Evolutionary conservation across 2,888 invertebrate species (phyloP), one percentile per base, ranked within the genome.

Genomic region (Erpobdella octoculata): DNA sequence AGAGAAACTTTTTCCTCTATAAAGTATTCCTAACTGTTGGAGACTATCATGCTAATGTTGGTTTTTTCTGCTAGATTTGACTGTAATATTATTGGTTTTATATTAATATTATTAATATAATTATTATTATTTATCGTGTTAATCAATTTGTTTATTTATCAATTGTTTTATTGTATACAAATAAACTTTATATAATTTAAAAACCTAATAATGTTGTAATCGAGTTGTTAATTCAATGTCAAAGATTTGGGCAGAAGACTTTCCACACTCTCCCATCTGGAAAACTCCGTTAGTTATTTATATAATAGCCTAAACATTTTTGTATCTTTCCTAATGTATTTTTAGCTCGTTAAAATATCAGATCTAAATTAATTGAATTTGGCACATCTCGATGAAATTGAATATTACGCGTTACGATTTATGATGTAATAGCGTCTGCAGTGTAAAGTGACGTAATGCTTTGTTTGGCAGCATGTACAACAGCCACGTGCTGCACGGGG

Each of bases 401-500:
- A 46, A 3, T 5, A 46, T 46, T 46, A 21, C 21, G 46, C 18
- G 18, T 5, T 2, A 1, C 46, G 18, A 46, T n/a, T 46, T 46
- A 5, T 46, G 5, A 46, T n/a, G 3, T 3, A 1, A 18, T 46
- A 18, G 21, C 25, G 25, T 6, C 48, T 6, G 4, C 48, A 48
- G 3, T 12, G 25, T 3, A 25, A 21, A n/a, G 21, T 28, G 8
- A 25, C 18, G 8, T 53, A 21, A 53, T 15, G 21, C 21, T 12
- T 28, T 4, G 21, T 31, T 18, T 36, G 18, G 12, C 48, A 71
- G 71, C 25, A 65, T 65, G 71, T 65, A 76, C 71, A 73, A 75
- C 71, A 61, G 48, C 2, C 72, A 74, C 70, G 48, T 91, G 33
- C 89, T 90, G 0, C 89, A 89, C 79, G 91, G 90, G 0, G 88